These are phyloP conservation scores for Drosophila kanekoi DNA, from an alignment of 2,888 invertebrate species.

Conservation along the genomic window DNA sequence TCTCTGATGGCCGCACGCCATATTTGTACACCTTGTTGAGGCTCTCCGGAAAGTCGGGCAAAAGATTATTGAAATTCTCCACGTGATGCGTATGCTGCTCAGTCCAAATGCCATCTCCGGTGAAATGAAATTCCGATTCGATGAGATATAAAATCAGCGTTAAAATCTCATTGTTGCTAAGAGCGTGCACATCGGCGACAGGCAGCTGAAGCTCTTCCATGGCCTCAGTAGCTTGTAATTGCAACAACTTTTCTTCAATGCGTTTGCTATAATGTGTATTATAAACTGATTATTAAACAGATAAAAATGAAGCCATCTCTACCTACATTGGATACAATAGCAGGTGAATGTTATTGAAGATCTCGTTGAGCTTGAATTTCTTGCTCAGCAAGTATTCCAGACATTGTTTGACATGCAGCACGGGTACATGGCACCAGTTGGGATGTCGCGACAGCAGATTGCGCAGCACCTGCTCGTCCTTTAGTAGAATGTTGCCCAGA, in stretches of 20 bases:
- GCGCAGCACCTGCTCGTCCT: slow-evolving; percentile 77
- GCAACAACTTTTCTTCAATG: slow-evolving; percentile 80
- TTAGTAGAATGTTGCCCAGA: slow-evolving; percentile 83
- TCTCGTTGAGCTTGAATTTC: slow-evolving; percentile 86
- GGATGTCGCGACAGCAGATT: slow-evolving; percentile 87
- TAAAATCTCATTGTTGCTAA: slow-evolving; percentile 87
- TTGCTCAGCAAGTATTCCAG: slow-evolving; percentile 86
- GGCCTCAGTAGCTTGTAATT: slow-evolving; percentile 67
- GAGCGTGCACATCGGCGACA: slow-evolving; percentile 68
- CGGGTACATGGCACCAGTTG: slow-evolving; percentile 88
- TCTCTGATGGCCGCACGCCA: slow-evolving; percentile 76
- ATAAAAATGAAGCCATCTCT: rapidly evolving
- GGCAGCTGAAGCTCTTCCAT: slow-evolving; percentile 74
- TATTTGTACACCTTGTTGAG: slow-evolving; percentile 82
- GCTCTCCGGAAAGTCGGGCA: slow-evolving; percentile 84
- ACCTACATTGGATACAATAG: slow-evolving; percentile 89
- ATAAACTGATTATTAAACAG: no score
- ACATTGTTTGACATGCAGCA: slow-evolving; percentile 87
- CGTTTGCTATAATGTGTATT: slow-evolving; percentile 70
- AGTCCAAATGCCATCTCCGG: slow-evolving; percentile 91
- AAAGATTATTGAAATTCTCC: slow-evolving; percentile 83
- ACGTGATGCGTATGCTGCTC: slow-evolving; percentile 83
- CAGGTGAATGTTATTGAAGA: slow-evolving; percentile 88
- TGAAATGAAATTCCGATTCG: slow-evolving; percentile 90
- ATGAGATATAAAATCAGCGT: slow-evolving; percentile 90